phyloP scores from a whole-genome alignment of 2,113 vertebrate genomes.

The Nicator chloris region DNA sequence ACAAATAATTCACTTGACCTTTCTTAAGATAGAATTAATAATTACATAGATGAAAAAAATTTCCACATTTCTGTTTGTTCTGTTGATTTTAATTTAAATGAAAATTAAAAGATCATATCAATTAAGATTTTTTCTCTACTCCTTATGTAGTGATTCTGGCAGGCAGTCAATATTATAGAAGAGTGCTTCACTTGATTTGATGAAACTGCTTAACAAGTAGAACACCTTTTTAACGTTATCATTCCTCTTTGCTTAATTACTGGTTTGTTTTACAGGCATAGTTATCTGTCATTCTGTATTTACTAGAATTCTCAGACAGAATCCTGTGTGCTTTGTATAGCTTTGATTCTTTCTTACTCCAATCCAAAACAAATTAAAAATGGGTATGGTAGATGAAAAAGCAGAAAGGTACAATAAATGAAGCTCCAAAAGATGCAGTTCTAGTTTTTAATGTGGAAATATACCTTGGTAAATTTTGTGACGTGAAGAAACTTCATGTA shows the following conservation, averaged over 20 bases:
- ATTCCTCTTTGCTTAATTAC: not conserved
- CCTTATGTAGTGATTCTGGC: not conserved
- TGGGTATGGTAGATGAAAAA: not conserved
- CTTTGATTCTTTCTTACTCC: not conserved
- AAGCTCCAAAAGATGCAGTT: not conserved
- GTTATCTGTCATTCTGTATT: not conserved
- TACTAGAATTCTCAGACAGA: not conserved
- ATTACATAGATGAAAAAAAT: not conserved
- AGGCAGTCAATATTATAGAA: not conserved
- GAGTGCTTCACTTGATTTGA: not conserved
- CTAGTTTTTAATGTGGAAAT: not conserved
- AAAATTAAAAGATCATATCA: not conserved
- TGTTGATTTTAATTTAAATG: not conserved
- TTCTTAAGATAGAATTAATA: not conserved
- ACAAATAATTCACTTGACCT: not conserved
- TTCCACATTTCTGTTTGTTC: not conserved
- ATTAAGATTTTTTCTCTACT: not conserved
- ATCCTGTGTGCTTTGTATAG: not conserved
- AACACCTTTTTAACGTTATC: not conserved
- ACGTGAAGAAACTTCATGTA: not conserved
- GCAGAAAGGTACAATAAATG: not conserved
- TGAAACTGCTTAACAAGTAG: not conserved
- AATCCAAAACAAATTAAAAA: not conserved
- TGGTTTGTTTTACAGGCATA: not conserved
- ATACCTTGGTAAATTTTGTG: not conserved